Conservation (phyloP, 2,888 invertebrate genomes). For the Acanthosepion lycidas region DNA sequence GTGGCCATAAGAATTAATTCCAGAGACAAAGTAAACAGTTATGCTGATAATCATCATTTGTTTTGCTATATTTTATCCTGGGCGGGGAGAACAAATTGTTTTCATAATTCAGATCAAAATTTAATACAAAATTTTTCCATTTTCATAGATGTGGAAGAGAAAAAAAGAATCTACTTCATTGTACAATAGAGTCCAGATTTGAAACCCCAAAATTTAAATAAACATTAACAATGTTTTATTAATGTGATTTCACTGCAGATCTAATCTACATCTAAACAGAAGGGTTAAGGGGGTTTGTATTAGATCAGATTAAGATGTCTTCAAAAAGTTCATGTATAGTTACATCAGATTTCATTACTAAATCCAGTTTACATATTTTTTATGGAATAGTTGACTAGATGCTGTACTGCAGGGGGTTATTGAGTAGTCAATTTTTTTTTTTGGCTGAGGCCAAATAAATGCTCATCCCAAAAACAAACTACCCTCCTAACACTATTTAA, state of each 20-base stretch:
- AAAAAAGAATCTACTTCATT: background rate
- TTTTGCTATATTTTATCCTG: background rate
- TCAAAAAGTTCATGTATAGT: background rate
- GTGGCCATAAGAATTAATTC: background rate
- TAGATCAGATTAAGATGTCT: background rate
- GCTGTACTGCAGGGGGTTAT: too few species aligned
- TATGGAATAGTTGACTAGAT: too few species aligned
- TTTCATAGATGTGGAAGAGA: background rate
- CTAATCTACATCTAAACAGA: background rate
- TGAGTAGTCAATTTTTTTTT: too few species aligned
- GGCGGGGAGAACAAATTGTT: background rate
- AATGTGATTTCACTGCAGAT: background rate
- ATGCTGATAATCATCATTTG: background rate
- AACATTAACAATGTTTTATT: background rate
- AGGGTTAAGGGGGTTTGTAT: background rate
- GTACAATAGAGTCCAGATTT: background rate
- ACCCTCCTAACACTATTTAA: too few species aligned
- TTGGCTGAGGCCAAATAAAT: too few species aligned
- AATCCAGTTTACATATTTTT: too few species aligned
- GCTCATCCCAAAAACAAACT: too few species aligned
- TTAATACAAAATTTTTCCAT: background rate
- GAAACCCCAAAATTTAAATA: background rate
- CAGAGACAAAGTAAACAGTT: background rate
- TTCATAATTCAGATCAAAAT: background rate
- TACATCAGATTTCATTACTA: too few species aligned